A percentile compares a stretch with the other conserved stretches of the same genome.
Conservation (phyloP, 2,797 vertebrate species). For the Myripristis murdjan region DNA sequence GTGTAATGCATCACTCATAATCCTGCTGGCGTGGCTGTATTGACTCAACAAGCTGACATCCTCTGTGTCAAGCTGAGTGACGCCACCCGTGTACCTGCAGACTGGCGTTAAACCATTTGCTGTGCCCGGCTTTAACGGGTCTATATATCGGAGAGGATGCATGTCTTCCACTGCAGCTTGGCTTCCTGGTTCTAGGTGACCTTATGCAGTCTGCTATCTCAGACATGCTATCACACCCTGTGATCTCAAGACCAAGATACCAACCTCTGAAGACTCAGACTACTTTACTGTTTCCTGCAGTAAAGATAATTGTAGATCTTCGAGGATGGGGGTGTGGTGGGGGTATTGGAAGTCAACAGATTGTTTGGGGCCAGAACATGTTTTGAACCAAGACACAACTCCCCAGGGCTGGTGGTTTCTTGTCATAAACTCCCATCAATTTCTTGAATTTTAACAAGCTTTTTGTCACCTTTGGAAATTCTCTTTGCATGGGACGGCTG, state of each 20-base stretch:
- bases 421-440: conserved; percentile 51
- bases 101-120: not conserved
- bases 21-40: conserved; percentile 25
- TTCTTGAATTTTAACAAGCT: conserved; percentile 64
- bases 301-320: conserved; percentile 80
- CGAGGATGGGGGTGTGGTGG: conserved; percentile 61
- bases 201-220: conserved; percentile 20
- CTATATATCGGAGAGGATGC: conserved; percentile 3
- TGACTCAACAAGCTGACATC: conserved; percentile 59
- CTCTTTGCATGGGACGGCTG: conserved; percentile 20
- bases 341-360: conserved; percentile 57
- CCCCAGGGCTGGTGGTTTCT: conserved; percentile 34
- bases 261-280: conserved; percentile 42
- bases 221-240: conserved; percentile 47
- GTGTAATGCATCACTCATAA: conserved; percentile 20
- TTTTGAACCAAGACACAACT: conserved; percentile 53
- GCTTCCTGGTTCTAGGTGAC: conserved; percentile 20
- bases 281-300: conserved; percentile 78
- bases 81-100: not conserved
- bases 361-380: conserved; percentile 64
- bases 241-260: conserved; percentile 48
- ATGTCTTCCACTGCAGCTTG: conserved; percentile 11
- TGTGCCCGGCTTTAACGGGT: not conserved
- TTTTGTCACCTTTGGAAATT: conserved; percentile 46
- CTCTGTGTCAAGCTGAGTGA: conserved; percentile 32